Percentiles rank a stretch among this genome's conserved stretches.
phyloP scores from a whole-genome alignment of 1,140 invertebrate species.

The Drosophila biarmipes region DNA sequence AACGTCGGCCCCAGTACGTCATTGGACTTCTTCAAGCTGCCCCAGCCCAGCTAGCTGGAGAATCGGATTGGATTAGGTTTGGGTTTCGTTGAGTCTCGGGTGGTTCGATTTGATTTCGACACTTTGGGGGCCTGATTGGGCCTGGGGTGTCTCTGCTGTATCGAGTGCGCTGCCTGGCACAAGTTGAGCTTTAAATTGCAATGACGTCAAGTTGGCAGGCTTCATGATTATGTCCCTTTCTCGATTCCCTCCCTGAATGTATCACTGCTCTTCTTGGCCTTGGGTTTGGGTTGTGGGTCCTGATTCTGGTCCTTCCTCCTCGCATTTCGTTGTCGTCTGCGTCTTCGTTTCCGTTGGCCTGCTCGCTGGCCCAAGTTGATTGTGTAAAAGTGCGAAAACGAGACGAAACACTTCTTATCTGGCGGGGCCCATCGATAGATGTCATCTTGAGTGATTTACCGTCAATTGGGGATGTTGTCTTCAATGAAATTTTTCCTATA shows the following conservation, averaged over 20 bases:
- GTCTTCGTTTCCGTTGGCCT: conserved; percentile 1
- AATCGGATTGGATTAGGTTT: conserved; percentile 21
- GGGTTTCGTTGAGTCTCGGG: conserved; percentile 26
- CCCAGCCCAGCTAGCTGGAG: conserved; percentile 8
- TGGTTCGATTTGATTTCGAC: conserved; percentile 64
- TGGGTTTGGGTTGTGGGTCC: neutral
- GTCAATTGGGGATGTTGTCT: conserved; percentile 83
- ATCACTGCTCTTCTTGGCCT: conserved; percentile 24
- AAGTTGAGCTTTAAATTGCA: conserved; percentile 73
- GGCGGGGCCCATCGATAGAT: conserved; percentile 77
- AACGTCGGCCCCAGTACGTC: conserved; percentile 48
- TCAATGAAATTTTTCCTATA: conserved; percentile 70
- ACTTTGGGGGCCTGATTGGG: conserved; percentile 53
- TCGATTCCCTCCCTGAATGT: neutral
- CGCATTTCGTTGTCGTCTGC: neutral
- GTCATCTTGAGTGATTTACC: conserved; percentile 84
- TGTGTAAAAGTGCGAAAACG: conserved; percentile 79
- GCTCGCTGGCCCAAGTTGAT: conserved; percentile 44
- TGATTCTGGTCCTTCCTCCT: conserved; percentile 5
- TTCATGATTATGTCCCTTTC: conserved; percentile 71
- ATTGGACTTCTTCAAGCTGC: conserved; percentile 58
- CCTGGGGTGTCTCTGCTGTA: conserved; percentile 37
- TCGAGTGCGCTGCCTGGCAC: conserved; percentile 32
- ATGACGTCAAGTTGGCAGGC: conserved; percentile 76
- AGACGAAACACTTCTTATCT: conserved; percentile 77